These are phyloP conservation scores for Stegostoma tigrinum DNA, from an alignment of 2,113 vertebrate species.

Conservation along the genomic window DNA sequence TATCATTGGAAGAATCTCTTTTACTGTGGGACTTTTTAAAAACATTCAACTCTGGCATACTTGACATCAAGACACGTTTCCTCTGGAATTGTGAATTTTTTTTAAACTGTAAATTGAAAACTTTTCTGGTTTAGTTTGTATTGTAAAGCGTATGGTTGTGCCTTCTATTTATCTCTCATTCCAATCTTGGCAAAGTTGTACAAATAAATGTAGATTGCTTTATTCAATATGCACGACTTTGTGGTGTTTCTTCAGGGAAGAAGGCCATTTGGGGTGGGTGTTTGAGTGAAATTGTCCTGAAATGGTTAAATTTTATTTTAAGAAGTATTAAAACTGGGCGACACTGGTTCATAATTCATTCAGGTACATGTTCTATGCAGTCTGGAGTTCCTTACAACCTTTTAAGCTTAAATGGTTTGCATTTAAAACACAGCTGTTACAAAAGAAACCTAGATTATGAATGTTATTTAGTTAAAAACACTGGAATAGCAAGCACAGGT, in stretches of 20 bases:
- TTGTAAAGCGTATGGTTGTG: constrained; percentile 75
- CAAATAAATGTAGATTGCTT: constrained; percentile 67
- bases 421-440: neutral
- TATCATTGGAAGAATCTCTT: constrained; percentile 35
- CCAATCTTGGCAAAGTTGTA: constrained; percentile 64
- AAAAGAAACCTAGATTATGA: neutral
- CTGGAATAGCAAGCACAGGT: neutral
- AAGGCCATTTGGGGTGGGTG: neutral
- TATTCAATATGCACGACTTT: constrained; percentile 41
- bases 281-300: neutral
- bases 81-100: constrained; percentile 38
- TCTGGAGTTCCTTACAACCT: neutral
- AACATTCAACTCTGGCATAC: constrained; percentile 37
- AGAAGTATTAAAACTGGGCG: neutral
- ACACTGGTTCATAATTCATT: neutral
- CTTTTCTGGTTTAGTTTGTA: constrained; percentile 68
- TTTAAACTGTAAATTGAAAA: constrained; percentile 37
- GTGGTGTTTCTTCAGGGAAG: constrained; percentile 27
- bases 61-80: constrained; percentile 37
- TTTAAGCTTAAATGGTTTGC: neutral
- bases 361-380: neutral
- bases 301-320: neutral
- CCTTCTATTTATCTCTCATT: constrained; percentile 78
- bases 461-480: neutral
- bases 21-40: constrained; percentile 36